phyloP scores from a whole-genome alignment of 2,113 vertebrate genomes.

The Bufo bufo region DNA sequence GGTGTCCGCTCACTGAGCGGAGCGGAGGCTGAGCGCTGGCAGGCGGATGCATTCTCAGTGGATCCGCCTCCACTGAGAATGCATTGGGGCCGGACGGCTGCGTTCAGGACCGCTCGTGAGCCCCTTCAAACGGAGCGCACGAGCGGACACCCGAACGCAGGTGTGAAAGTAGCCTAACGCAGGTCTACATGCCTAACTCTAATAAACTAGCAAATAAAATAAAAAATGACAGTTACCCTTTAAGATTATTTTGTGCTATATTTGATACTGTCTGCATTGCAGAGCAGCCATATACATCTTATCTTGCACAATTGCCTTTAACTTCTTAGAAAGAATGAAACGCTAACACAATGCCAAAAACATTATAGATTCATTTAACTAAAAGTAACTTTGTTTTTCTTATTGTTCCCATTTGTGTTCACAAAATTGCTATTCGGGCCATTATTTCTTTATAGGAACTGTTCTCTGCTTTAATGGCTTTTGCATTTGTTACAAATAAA shows the following conservation, averaged over 20 bases:
- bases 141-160: too few relatives aligned
- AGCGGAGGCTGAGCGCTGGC: too few relatives aligned
- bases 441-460: conserved; percentile 42
- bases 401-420: conserved; percentile 15
- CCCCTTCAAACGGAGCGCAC: too few relatives aligned
- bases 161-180: too few relatives aligned
- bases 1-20: too few relatives aligned
- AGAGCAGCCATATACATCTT: not conserved
- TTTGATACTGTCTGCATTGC: not conserved
- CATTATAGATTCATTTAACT: conserved; percentile 25
- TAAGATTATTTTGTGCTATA: not conserved
- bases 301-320: conserved; percentile 24
- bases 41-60: too few relatives aligned
- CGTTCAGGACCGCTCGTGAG: too few relatives aligned
- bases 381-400: conserved; percentile 31
- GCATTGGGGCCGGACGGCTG: too few relatives aligned
- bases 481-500: conserved; percentile 42
- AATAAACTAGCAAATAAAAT: too few relatives aligned
- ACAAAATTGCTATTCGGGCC: conserved; percentile 20
- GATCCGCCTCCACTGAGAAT: too few relatives aligned
- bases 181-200: too few relatives aligned
- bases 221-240: too few relatives aligned
- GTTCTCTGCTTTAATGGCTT: conserved; percentile 35
- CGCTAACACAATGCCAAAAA: conserved; percentile 18
- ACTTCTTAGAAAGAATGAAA: conserved; percentile 26